Percentiles rank a stretch among this genome's conserved stretches.
Evolutionary conservation across 2,888 invertebrate species (phyloP).

Genomic region (Rugalucina vietnamica): DNA sequence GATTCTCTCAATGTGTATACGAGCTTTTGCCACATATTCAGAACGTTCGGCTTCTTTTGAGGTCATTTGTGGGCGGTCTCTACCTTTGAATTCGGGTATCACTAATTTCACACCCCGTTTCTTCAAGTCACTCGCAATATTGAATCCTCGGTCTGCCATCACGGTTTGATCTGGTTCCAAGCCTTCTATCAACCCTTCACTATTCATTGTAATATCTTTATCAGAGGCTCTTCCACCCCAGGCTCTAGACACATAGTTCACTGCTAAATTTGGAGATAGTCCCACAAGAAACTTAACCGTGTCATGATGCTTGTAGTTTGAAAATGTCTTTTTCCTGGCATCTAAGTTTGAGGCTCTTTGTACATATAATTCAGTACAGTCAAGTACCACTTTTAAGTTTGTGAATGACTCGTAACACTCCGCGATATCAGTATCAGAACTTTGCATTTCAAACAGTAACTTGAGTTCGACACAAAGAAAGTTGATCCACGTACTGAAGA

Average conservation of each 20-base stretch:
- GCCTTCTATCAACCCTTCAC: not conserved
- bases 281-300: conserved; percentile 62
- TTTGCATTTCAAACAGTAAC: conserved; percentile 45
- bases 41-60: no score
- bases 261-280: conserved; percentile 53
- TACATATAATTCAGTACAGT: conserved; percentile 41
- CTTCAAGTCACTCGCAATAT: no score
- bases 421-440: conserved; percentile 3
- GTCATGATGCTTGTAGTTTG: conserved; percentile 31
- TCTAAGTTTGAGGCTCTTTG: conserved; percentile 22
- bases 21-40: no score
- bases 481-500: conserved; percentile 46
- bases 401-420: conserved; percentile 28
- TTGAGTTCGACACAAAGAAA: conserved; percentile 34
- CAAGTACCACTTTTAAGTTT: conserved; percentile 36
- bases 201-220: conserved; percentile 2
- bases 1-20: no score
- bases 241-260: conserved; percentile 54
- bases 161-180: not conserved
- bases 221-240: not conserved
- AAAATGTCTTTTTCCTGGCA: conserved; percentile 21
- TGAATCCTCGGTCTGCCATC: conserved; percentile 2
- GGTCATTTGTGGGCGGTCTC: no score
- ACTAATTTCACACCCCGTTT: no score
- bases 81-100: no score